Conservation (phyloP, 2,888 invertebrate species). For the Trachelus iudaicus region DNA sequence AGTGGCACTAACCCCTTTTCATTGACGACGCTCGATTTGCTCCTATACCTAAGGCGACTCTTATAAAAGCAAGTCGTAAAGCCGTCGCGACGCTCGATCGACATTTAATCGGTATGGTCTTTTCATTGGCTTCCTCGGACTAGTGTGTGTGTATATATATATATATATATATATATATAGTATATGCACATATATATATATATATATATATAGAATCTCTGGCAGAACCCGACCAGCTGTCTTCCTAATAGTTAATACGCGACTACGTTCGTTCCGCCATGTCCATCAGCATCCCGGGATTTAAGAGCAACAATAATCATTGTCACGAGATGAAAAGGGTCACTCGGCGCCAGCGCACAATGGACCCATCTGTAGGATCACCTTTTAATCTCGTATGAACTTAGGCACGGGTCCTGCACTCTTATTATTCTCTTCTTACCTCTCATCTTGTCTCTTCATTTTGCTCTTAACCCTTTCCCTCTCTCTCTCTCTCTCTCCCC, state of each 20-base stretch:
- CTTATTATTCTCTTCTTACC: background rate
- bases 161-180: background rate
- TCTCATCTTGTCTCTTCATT: background rate
- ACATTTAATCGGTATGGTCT: background rate
- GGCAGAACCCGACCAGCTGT: background rate
- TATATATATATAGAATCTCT: background rate
- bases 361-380: slow-evolving; percentile 34
- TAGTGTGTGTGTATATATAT: background rate
- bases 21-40: background rate
- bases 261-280: slow-evolving; percentile 32
- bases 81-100: background rate
- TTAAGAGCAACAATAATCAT: slow-evolving; percentile 30
- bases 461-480: background rate
- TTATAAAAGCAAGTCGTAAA: background rate
- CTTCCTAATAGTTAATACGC: slow-evolving; percentile 19
- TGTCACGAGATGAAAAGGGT: slow-evolving; percentile 34
- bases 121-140: background rate
- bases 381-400: slow-evolving; percentile 38
- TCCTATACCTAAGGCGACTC: background rate
- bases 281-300: slow-evolving; percentile 31
- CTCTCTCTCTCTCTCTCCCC: slow-evolving; percentile 12
- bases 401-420: background rate
- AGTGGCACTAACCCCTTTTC: background rate
- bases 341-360: slow-evolving; percentile 31
- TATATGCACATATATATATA: background rate